Percentiles rank a stretch among this genome's conserved stretches.
Evolutionary conservation across 2,888 invertebrate genomes (phyloP).

Genomic region (Ctenicera cuprea): DNA sequence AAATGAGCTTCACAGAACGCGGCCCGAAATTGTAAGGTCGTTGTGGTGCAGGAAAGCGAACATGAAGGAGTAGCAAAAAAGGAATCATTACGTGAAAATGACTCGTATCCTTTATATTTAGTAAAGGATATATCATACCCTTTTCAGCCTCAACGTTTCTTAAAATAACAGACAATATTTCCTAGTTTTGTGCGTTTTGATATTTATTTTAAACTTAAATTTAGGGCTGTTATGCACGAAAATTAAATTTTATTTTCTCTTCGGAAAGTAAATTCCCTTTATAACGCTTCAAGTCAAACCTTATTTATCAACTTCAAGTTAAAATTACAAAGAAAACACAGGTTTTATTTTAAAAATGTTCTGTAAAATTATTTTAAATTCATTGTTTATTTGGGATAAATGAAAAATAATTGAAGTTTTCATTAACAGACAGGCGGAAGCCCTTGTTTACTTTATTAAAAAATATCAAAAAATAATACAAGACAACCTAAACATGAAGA

Average conservation of each 20-base stretch:
- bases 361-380: no score
- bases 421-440: no score
- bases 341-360: no score
- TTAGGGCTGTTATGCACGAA: no score
- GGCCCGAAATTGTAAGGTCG: conserved; percentile 1
- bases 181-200: background rate
- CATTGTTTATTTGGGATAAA: no score
- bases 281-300: no score
- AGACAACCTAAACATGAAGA: conserved; percentile 4
- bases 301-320: no score
- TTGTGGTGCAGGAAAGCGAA: background rate
- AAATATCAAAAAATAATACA: conserved; percentile 4
- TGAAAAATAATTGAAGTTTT: no score
- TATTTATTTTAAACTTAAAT: background rate
- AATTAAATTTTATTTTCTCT: no score
- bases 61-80: background rate
- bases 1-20: background rate
- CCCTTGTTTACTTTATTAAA: background rate
- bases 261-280: no score
- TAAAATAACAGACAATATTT: background rate
- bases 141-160: background rate
- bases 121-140: background rate
- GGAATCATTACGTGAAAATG: conserved; percentile 5
- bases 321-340: no score
- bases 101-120: conserved; percentile 5